phyloP scores from a whole-genome alignment of 2,888 invertebrate genomes.

The Tuta absoluta region DNA sequence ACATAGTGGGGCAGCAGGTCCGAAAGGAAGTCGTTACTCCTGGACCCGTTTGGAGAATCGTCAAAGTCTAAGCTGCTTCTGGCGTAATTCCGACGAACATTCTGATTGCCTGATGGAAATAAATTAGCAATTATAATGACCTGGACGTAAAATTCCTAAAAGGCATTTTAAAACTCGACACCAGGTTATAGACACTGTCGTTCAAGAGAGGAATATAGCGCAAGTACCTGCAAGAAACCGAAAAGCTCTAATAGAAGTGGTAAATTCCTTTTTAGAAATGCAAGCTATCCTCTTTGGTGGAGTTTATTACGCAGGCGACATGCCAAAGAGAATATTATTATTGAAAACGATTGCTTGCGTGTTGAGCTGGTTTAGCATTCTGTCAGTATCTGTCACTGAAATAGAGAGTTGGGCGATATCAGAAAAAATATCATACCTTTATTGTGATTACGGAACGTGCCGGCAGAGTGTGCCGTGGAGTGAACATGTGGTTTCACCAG shows the following conservation, averaged over 20 bases:
- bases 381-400: no score
- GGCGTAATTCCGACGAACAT: constrained; percentile 56
- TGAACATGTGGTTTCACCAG: constrained; percentile 55
- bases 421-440: not conserved
- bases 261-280: no score
- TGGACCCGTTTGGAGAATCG: constrained; percentile 54
- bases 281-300: no score
- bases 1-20: constrained; percentile 74
- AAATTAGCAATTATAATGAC: not conserved
- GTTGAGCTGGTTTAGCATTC: no score
- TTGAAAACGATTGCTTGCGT: no score
- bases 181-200: no score
- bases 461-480: constrained; percentile 68
- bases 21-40: constrained; percentile 62
- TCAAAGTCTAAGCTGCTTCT: constrained; percentile 57
- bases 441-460: constrained; percentile 57
- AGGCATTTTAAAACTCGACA: no score
- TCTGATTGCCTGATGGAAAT: constrained; percentile 47
- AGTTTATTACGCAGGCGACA: not conserved
- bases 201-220: no score
- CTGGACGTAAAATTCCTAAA: no score
- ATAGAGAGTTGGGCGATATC: not conserved
- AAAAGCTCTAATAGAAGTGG: no score
- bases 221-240: no score
- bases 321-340: no score